These are phyloP conservation scores for Prunella fulvescens DNA, from an alignment of 2,113 vertebrate genomes.

Conservation along the genomic window DNA sequence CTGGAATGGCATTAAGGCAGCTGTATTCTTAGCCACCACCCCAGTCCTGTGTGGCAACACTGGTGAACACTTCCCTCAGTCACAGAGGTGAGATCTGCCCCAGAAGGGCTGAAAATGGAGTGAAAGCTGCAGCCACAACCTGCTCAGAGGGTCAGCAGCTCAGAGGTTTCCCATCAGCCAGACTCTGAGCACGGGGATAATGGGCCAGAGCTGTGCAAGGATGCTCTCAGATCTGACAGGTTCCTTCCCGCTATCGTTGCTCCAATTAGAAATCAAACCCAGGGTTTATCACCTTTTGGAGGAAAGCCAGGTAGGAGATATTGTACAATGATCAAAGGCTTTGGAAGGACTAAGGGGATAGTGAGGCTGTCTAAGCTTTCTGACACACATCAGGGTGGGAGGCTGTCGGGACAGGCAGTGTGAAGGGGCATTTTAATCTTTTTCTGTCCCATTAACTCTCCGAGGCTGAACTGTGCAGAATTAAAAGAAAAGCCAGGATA, in stretches of 20 bases:
- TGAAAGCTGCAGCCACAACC: not conserved
- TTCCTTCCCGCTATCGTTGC: not conserved
- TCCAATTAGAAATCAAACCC: constrained; percentile 55
- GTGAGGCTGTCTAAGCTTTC: not conserved
- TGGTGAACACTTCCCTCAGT: not conserved
- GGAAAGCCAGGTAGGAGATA: constrained; percentile 20
- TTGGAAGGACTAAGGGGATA: not conserved
- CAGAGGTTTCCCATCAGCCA: not conserved
- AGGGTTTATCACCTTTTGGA: constrained; percentile 19
- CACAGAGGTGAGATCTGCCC: not conserved
- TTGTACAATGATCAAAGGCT: constrained; percentile 30
- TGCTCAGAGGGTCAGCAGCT: fast-evolving
- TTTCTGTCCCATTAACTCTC: constrained; percentile 34
- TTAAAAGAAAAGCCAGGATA: constrained; percentile 28
- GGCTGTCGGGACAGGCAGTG: not conserved
- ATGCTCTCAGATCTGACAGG: not conserved
- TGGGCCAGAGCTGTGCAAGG: not conserved
- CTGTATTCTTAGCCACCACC: not conserved
- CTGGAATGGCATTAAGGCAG: not conserved
- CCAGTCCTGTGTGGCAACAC: not conserved
- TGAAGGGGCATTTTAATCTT: constrained; percentile 39
- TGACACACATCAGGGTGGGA: not conserved
- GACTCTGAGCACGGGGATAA: not conserved
- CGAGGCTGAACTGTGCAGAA: not conserved
- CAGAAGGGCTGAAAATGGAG: not conserved